These are phyloP conservation scores for Galeopsomyia nigrocyanea DNA, from an alignment of 2,888 invertebrate species.

Conservation along the genomic window DNA sequence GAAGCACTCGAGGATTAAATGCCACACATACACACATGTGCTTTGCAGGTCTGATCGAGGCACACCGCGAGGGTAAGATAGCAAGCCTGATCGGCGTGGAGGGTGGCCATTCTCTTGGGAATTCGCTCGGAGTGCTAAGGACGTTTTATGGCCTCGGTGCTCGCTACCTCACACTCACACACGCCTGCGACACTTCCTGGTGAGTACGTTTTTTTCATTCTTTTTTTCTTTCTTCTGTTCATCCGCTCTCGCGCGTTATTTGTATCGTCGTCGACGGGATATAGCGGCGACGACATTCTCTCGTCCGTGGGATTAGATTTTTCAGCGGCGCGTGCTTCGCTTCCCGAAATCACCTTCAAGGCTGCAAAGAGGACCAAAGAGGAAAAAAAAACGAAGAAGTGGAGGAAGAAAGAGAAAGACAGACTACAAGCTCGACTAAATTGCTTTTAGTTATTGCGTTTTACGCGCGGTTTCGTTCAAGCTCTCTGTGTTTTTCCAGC, in stretches of 20 bases:
- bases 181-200: constrained; percentile 94
- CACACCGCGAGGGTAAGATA: constrained; percentile 80
- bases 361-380: background rate
- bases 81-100: constrained; percentile 93
- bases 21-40: no score
- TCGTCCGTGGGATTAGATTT: constrained; percentile 37
- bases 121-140: constrained; percentile 88
- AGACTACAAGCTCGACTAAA: constrained; percentile 21
- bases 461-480: background rate
- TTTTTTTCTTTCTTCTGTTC: background rate
- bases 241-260: background rate
- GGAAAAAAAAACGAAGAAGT: background rate
- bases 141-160: constrained; percentile 92
- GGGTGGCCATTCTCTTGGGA: constrained; percentile 93
- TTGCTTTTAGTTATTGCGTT: constrained; percentile 33
- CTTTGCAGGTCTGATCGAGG: constrained; percentile 76
- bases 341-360: constrained; percentile 20
- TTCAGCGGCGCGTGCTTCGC: constrained; percentile 32
- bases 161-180: constrained; percentile 90
- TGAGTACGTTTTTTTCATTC: constrained; percentile 55
- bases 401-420: background rate
- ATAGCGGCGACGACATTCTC: background rate
- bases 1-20: no score
- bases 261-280: no score
- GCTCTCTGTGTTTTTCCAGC: background rate